Evolutionary conservation across 2,797 vertebrate species (phyloP).

Genomic region (Megaceryle alcyon): DNA sequence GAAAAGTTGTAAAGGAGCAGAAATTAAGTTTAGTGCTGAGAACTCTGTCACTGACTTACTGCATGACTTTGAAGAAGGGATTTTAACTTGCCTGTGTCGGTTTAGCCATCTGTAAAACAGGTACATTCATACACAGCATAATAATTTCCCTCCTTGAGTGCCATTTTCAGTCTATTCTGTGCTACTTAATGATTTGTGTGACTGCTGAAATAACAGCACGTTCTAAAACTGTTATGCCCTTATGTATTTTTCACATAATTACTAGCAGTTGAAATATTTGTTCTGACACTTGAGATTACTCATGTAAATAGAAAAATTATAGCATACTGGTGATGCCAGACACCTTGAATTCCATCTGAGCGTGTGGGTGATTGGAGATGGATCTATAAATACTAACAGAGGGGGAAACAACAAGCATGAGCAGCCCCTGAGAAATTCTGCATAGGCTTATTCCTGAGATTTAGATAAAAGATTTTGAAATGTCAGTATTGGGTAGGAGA

Average conservation of each 20-base stretch:
- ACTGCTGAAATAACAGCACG: conserved; percentile 57
- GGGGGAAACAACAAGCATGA: neutral
- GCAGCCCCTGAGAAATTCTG: neutral
- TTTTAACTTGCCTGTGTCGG: conserved; percentile 41
- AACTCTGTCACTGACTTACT: conserved; percentile 8
- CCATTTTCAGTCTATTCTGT: conserved; percentile 46
- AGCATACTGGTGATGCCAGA: conserved; percentile 43
- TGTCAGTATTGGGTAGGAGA: neutral
- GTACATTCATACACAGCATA: conserved; percentile 41
- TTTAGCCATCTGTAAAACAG: conserved; percentile 63
- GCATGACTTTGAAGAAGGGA: conserved; percentile 48
- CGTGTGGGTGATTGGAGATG: conserved; percentile 34
- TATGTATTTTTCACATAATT: conserved; percentile 59
- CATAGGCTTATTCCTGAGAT: neutral
- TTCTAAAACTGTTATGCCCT: conserved; percentile 7
- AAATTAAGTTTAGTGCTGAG: neutral
- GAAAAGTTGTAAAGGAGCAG: neutral
- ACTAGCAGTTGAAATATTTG: conserved; percentile 53
- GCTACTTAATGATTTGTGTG: conserved; percentile 61
- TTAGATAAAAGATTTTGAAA: neutral
- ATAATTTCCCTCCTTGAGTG: conserved; percentile 40
- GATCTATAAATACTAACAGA: conserved; percentile 31
- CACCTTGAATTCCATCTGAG: conserved; percentile 65
- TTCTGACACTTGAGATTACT: conserved; percentile 69
- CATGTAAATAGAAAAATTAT: conserved; percentile 71